Evolutionary conservation across 2,888 invertebrate species (phyloP).

Genomic region (Chalcosyrphus nemorum): DNA sequence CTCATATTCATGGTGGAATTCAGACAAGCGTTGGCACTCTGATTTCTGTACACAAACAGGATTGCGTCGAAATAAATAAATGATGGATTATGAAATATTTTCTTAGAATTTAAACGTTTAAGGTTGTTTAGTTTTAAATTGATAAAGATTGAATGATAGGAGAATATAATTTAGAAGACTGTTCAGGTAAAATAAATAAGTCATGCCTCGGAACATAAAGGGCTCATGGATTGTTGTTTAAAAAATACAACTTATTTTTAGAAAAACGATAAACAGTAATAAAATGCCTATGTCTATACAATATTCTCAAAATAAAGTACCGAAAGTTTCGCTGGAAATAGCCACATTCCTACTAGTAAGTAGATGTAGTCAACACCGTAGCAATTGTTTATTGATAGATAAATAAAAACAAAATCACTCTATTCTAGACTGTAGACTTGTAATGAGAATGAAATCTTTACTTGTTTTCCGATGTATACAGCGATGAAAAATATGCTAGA

Average conservation of each 20-base stretch:
- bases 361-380: background rate
- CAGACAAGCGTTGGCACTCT: background rate
- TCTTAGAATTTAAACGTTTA: background rate
- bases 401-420: background rate
- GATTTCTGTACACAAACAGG: background rate
- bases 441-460: too few species aligned
- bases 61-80: background rate
- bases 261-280: too few species aligned
- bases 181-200: background rate
- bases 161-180: background rate
- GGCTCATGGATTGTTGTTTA: too few species aligned
- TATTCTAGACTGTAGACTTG: too few species aligned
- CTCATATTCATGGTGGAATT: background rate
- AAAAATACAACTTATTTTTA: too few species aligned
- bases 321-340: background rate
- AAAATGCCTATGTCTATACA: too few species aligned
- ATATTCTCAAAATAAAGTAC: background rate
- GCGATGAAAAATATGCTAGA: too few species aligned
- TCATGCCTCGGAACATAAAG: background rate
- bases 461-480: too few species aligned
- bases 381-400: background rate
- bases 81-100: conserved; percentile 22
- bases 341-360: background rate
- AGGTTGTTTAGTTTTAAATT: background rate
- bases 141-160: background rate